phyloP scores from a whole-genome alignment of 2,888 invertebrate genomes.

The Andrena fulva region DNA sequence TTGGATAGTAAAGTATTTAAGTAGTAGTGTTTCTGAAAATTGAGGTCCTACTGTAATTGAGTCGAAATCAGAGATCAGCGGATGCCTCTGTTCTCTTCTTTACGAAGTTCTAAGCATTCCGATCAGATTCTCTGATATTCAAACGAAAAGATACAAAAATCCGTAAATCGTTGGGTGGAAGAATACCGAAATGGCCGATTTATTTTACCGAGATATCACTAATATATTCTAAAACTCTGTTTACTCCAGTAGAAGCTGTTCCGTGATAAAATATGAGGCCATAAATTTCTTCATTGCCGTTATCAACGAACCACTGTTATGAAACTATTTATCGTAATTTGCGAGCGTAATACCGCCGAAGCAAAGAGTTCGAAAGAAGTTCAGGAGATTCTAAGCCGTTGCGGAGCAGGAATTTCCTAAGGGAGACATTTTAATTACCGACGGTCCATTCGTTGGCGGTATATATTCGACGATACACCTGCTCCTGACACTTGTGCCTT shows the following conservation, averaged over 20 bases:
- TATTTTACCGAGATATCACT: slow-evolving; percentile 18
- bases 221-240: background rate
- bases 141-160: background rate
- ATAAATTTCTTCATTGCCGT: slow-evolving; percentile 43
- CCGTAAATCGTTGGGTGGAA: background rate
- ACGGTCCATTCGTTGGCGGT: slow-evolving; percentile 73
- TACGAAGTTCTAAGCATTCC: too few species aligned
- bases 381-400: slow-evolving; percentile 29
- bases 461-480: slow-evolving; percentile 79
- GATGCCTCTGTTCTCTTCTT: too few species aligned
- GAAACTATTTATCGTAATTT: slow-evolving; percentile 57
- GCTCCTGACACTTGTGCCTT: slow-evolving; percentile 75
- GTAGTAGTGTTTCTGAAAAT: too few species aligned
- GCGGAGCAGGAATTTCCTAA: slow-evolving; percentile 66
- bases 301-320: slow-evolving; percentile 43
- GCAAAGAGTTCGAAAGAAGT: slow-evolving; percentile 59
- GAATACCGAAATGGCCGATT: slow-evolving; percentile 8
- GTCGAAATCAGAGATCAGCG: background rate
- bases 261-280: slow-evolving; percentile 16
- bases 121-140: background rate
- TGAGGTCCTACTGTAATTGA: background rate
- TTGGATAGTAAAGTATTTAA: too few species aligned
- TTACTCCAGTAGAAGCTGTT: background rate
- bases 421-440: slow-evolving; percentile 81
- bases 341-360: slow-evolving; percentile 9